Evolutionary conservation across 2,888 invertebrate genomes (phyloP), one percentile per base, ranked within the genome.

Genomic region (Amblyteles armatorius): DNA sequence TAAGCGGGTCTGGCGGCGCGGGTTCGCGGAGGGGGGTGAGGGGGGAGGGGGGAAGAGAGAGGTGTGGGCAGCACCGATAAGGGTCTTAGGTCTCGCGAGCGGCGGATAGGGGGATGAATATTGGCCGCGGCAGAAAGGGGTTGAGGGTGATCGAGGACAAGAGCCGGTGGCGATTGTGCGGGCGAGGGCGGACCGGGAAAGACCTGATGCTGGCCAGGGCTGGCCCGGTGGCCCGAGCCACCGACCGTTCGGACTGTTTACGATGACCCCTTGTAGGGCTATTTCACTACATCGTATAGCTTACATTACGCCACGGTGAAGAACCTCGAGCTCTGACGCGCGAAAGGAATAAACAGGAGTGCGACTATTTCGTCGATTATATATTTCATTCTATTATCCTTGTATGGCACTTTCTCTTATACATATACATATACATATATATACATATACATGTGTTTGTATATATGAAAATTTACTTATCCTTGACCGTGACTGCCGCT

Each of bases 61-160:
- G 88, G 91, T 87, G 87, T 92, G 92, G 91, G 74, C 89, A 86
- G 67, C 86, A 81, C 87, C 90, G 92, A 92, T 92, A 92, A 92
- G 91, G 90, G 91, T 92, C 90, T 92, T 91, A 91, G 40, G 82
- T 84, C 55, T 74, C 73, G 60, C 72, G 63, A 57, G 72, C 79
- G 55, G 68, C 77, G 80, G 79, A 85, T 73, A 73, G 82, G 82
- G 74, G 63, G 74, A 86, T 67, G 72, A 79, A 79, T 80, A 84
- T 71, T 68, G 85, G 74, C 55, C 60, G 65, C 69, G 68, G 63
- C 63, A 63, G 50, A n/a, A 55, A 69, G 71, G 79, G 72, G 76
- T 82, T 72, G 57, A 69, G 74, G 74, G 50, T 65, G 55, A 67
- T 67, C 60, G 71, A 76, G 71, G 9, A 79, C 76, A 81, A 57